A percentile compares a stretch with the other conserved stretches of the same genome.
These are phyloP conservation scores for Thalassarche chlororhynchos DNA, from an alignment of 2,113 vertebrate genomes.

Conservation along the genomic window DNA sequence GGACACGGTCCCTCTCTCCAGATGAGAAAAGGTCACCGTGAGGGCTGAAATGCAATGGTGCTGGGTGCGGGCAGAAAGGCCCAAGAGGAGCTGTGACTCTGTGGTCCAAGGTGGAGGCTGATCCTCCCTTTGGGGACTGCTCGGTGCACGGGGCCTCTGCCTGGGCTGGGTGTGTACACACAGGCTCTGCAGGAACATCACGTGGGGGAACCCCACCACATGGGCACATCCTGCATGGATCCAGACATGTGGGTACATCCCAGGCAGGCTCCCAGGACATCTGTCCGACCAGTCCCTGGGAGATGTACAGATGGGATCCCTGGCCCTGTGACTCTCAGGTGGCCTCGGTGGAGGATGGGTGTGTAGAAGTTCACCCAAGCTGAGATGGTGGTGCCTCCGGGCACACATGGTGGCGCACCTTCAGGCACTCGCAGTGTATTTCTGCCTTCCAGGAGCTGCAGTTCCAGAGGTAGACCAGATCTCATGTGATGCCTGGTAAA, in stretches of 20 bases:
- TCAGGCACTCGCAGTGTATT: neutral
- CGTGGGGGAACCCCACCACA: fast-evolving
- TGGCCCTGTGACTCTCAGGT: neutral
- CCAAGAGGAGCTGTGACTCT: neutral
- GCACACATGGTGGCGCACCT: neutral
- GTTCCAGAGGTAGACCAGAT: neutral
- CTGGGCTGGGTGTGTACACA: neutral
- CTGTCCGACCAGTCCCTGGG: fast-evolving
- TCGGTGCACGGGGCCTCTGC: fast-evolving
- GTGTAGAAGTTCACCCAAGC: neutral
- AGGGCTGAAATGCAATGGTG: neutral
- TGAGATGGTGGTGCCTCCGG: neutral
- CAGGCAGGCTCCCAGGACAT: neutral
- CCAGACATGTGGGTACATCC: neutral
- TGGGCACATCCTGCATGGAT: fast-evolving
- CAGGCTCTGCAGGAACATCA: neutral
- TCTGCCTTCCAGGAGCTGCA: neutral
- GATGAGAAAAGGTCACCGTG: neutral
- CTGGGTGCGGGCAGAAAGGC: neutral
- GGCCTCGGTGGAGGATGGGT: neutral
- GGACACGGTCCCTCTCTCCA: neutral
- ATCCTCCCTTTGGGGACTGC: neutral
- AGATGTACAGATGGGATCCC: neutral
- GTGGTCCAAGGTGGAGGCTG: neutral
- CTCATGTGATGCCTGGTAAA: neutral